Base-by-base conservation (phyloP, 2,888 invertebrate genomes). In the Taphrorychus bicolor region DNA sequence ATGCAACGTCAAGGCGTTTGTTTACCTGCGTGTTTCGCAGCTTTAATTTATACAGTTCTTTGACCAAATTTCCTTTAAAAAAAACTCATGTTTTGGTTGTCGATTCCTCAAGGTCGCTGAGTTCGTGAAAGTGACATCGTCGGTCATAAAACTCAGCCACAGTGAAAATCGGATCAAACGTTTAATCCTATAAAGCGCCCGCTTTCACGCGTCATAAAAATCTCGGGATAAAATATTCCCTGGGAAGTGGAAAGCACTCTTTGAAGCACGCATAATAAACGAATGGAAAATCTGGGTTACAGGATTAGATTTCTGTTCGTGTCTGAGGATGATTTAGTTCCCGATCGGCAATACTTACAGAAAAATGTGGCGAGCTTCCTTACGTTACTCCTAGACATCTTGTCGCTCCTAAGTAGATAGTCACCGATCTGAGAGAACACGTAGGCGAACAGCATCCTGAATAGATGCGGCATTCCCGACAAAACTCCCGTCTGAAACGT, bases 331-430 rank as follows among this genome's bases (percentile, higher is more conserved):
- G n/a, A n/a, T n/a, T n/a, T n/a, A n/a, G n/a, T n/a, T n/a, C n/a
- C n/a, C n/a, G n/a, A n/a, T n/a, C n/a, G n/a, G n/a, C n/a, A 42
- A 48, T 66, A 82, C 85, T 84, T 82, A 84, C 88, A 87, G 19
- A 87, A 77, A 17, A 83, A 82, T 0, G 87, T 87, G 0, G 89
- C 89, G 63, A 89, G 72, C 78, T 89, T 90, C 49, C 90, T 82
- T 0, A 90, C 87, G 74, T 87, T 87, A 0, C 88, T 87, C 48
- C 87, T 79, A 19, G 83, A 84, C 83, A 89, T 83, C 74, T 82
- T 85, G 56, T 86, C 82, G 2, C 85, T 83, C 23, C 83, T 82
- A 7, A 90, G 78, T 22, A 89, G 78, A 79, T 85, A 86, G 75
- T 90, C 89, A 7, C 87, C 85, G 48, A 88, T 76, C 19, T 83